phyloP scores from a whole-genome alignment of 2,797 vertebrate species.

The Hoplostethus mediterraneus region DNA sequence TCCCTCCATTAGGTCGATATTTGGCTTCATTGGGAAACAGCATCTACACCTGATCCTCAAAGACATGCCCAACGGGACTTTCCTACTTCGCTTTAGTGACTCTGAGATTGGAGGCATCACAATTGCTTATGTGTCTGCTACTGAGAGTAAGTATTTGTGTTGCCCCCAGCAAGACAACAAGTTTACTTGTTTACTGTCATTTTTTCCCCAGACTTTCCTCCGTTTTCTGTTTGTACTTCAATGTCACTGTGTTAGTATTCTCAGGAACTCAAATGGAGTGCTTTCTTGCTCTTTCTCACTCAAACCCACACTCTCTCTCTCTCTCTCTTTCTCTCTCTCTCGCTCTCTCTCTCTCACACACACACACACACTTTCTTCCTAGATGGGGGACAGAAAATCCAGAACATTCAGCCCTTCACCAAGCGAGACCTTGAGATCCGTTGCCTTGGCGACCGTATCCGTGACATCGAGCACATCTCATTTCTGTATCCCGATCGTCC shows the following conservation, averaged over 20 bases:
- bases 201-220: not conserved
- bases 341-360: not conserved
- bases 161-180: not conserved
- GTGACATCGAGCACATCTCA: slow-evolving; percentile 89
- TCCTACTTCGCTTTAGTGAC: slow-evolving; percentile 98
- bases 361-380: slow-evolving; percentile 2
- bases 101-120: slow-evolving; percentile 98
- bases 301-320: not conserved
- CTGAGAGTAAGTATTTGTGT: slow-evolving; percentile 73
- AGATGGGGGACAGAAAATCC: slow-evolving; percentile 89
- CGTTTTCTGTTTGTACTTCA: not conserved
- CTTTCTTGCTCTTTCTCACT: no score
- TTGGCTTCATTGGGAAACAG: slow-evolving; percentile 97
- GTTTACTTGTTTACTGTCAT: not conserved
- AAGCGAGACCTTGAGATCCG: slow-evolving; percentile 94
- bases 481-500: slow-evolving; percentile 88
- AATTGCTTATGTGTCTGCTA: slow-evolving; percentile 90
- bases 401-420: slow-evolving; percentile 96
- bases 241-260: no score
- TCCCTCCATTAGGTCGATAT: slow-evolving; percentile 87
- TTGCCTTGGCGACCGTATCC: slow-evolving; percentile 92
- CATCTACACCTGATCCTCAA: slow-evolving; percentile 92
- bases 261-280: not conserved
- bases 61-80: slow-evolving; percentile 88
- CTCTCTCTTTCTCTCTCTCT: not conserved